Percentiles rank a stretch among this genome's conserved stretches.
phyloP scores from a whole-genome alignment of 2,888 invertebrate genomes.

The Cheilosia vernalis region DNA sequence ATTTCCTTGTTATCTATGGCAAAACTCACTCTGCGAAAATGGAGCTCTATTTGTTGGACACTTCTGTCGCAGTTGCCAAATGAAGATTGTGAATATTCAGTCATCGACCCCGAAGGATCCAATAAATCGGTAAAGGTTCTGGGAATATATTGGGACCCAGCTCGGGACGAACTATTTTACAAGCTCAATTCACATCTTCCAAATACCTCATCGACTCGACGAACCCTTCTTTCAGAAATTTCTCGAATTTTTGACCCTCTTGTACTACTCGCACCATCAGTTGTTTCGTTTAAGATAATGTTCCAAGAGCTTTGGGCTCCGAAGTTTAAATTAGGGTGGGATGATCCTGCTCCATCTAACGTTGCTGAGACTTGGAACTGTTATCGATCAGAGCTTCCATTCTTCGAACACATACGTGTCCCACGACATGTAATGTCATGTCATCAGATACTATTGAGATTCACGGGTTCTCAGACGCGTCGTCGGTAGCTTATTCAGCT shows the following conservation, averaged over 20 bases:
- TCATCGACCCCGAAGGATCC: neutral
- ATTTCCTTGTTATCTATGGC: neutral
- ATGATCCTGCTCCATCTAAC: slow-evolving; percentile 45
- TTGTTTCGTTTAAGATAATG: slow-evolving; percentile 57
- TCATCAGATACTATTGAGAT: neutral
- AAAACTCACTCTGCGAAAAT: neutral
- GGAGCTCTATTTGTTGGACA: slow-evolving; percentile 5
- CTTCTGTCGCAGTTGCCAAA: slow-evolving; percentile 1
- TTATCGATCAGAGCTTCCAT: slow-evolving; percentile 13
- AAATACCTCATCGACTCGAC: neutral
- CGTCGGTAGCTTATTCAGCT: slow-evolving; percentile 21
- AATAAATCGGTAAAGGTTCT: neutral
- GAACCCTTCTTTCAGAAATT: neutral
- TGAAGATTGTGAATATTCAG: slow-evolving; percentile 14
- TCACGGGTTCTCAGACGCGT: slow-evolving; percentile 40
- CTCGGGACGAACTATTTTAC: slow-evolving; percentile 32
- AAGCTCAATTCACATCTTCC: slow-evolving; percentile 9
- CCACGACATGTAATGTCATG: slow-evolving; percentile 8
- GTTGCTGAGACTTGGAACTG: too few species aligned
- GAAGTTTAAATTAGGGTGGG: slow-evolving; percentile 47
- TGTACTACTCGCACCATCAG: slow-evolving; percentile 58
- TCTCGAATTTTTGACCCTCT: slow-evolving; percentile 57
- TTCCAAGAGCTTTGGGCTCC: slow-evolving; percentile 68
- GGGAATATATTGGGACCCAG: slow-evolving; percentile 57
- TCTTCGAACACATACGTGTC: slow-evolving; percentile 6